Conservation (phyloP, 1,140 invertebrate species). For the Kradibia gibbosae region DNA sequence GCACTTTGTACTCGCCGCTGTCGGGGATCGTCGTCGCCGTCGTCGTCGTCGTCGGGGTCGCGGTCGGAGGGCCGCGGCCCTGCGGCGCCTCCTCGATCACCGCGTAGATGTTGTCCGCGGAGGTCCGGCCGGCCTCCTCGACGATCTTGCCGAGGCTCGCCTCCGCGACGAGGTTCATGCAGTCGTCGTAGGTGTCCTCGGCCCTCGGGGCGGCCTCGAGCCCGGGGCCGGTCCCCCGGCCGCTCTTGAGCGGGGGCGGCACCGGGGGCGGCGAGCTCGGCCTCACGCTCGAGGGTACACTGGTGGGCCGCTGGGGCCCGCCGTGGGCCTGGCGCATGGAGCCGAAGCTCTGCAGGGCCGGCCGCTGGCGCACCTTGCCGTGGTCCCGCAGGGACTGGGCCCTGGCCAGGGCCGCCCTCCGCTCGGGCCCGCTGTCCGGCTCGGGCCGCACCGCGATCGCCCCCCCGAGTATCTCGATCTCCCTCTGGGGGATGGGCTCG, state of each 20-base stretch:
- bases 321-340: constrained; percentile 80
- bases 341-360: constrained; percentile 82
- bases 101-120: constrained; percentile 86
- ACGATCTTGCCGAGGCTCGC: constrained; percentile 77
- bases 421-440: constrained; percentile 63
- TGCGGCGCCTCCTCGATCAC: constrained; percentile 82
- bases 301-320: constrained; percentile 78
- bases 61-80: not conserved
- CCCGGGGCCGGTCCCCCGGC: not conserved
- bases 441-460: constrained; percentile 74
- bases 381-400: constrained; percentile 86
- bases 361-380: constrained; percentile 73
- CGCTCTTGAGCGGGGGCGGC: constrained; percentile 72
- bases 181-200: constrained; percentile 82
- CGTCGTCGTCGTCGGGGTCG: not conserved
- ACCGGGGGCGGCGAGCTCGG: constrained; percentile 79
- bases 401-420: constrained; percentile 77
- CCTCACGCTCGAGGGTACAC: constrained; percentile 76
- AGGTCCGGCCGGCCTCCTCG: constrained; percentile 77
- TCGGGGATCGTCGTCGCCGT: not conserved
- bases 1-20: constrained; percentile 70
- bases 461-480: constrained; percentile 76
- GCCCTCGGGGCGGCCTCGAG: not conserved
- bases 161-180: constrained; percentile 78
- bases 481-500: constrained; percentile 81